Conservation (phyloP, 2,888 invertebrate species). For the Blera fallax region DNA sequence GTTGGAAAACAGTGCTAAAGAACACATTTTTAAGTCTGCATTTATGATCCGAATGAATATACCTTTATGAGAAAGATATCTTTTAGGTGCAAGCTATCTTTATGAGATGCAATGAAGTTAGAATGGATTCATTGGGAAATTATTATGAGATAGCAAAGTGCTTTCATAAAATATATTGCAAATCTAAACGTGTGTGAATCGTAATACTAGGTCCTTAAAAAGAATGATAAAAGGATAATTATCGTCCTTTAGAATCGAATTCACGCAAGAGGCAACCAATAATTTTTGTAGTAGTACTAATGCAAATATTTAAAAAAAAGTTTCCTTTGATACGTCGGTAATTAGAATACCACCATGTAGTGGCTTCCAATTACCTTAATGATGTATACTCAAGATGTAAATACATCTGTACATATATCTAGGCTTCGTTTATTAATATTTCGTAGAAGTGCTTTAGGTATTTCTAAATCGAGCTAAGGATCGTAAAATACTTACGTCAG, state of each 20-base stretch:
- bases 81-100: no score
- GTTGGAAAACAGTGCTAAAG: background rate
- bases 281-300: no score
- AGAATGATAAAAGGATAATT: background rate
- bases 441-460: background rate
- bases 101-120: no score
- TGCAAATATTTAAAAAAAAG: no score
- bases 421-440: background rate
- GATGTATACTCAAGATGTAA: background rate
- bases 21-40: background rate
- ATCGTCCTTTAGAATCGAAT: background rate
- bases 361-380: constrained; percentile 43
- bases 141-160: background rate
- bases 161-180: background rate
- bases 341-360: constrained; percentile 24
- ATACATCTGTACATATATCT: background rate
- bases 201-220: background rate
- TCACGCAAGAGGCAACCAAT: background rate
- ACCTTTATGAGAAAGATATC: no score
- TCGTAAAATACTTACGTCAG: background rate
- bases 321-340: background rate
- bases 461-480: background rate
- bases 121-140: background rate
- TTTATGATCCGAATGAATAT: background rate
- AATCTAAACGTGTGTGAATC: no score